phyloP scores from a whole-genome alignment of 2,888 invertebrate genomes.

The Cyclophora albipunctata region DNA sequence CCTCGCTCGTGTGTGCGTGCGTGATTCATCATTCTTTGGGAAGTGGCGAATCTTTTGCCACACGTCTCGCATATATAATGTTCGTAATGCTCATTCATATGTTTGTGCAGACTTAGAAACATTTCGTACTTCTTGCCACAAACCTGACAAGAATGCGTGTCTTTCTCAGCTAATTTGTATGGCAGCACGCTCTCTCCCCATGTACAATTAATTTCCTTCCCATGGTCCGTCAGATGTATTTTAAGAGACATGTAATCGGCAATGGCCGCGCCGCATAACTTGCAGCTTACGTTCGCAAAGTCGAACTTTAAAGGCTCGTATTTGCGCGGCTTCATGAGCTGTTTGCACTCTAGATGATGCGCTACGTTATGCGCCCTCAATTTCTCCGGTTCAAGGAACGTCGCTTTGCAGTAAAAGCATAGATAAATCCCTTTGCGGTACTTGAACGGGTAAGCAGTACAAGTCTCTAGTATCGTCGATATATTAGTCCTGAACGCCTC shows the following conservation, averaged over 20 bases:
- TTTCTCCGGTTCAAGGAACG: constrained; percentile 59
- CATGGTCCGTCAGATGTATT: constrained; percentile 48
- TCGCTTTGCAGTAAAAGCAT: constrained; percentile 59
- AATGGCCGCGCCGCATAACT: constrained; percentile 43
- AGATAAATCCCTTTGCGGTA: constrained; percentile 61
- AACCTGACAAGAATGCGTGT: constrained; percentile 55
- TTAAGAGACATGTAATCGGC: constrained; percentile 47
- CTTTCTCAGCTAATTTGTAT: constrained; percentile 51
- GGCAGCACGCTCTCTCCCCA: constrained; percentile 60
- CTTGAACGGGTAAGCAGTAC: constrained; percentile 65
- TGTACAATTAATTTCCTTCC: constrained; percentile 43
- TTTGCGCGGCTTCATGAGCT: constrained; percentile 48
- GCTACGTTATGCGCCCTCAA: constrained; percentile 50
- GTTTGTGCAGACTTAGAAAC: constrained; percentile 62
- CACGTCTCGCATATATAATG: constrained; percentile 67
- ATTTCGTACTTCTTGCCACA: constrained; percentile 63
- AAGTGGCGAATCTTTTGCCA: constrained; percentile 59
- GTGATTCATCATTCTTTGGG: constrained; percentile 60
- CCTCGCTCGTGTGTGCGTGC: constrained; percentile 54
- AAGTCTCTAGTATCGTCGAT: constrained; percentile 45
- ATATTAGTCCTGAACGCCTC: constrained; percentile 59
- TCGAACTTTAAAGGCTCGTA: constrained; percentile 67
- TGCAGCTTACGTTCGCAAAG: constrained; percentile 47
- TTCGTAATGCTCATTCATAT: constrained; percentile 67
- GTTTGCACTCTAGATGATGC: constrained; percentile 41